Evolutionary conservation across 2,113 vertebrate genomes (phyloP).

Genomic region (Setophaga petechia): DNA sequence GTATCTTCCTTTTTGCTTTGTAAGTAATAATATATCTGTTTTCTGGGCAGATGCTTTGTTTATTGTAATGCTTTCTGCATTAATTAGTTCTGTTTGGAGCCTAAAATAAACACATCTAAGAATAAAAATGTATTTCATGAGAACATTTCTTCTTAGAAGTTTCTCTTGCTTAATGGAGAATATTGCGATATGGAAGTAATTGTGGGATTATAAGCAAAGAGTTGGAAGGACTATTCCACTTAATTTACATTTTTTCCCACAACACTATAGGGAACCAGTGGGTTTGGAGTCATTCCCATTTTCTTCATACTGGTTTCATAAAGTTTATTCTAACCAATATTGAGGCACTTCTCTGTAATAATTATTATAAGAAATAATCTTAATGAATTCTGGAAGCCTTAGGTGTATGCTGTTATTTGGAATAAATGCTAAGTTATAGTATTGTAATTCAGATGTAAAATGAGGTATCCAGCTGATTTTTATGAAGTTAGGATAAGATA

Average conservation of each 20-base stretch:
- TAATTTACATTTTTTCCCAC: conserved; percentile 19
- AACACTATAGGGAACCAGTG: neutral
- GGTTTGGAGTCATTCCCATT: neutral
- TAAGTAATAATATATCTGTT: neutral
- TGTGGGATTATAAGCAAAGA: neutral
- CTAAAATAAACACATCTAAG: conserved; percentile 22
- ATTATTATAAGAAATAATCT: neutral
- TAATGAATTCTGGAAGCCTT: neutral
- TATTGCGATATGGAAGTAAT: neutral
- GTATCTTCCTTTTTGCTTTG: neutral
- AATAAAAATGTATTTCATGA: neutral
- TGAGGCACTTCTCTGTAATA: neutral
- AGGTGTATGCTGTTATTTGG: neutral
- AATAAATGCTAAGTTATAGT: neutral
- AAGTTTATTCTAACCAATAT: conserved; percentile 15
- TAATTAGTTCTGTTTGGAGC: neutral
- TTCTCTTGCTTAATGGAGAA: neutral
- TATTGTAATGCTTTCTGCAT: conserved; percentile 10
- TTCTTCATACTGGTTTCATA: conserved; percentile 20
- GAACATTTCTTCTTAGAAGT: neutral
- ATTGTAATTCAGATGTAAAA: conserved; percentile 1
- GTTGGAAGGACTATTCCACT: neutral
- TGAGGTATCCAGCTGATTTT: neutral
- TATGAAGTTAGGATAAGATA: neutral
- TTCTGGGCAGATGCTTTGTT: neutral